Percentiles rank a stretch among this genome's conserved stretches.
Evolutionary conservation across 2,113 vertebrate species (phyloP).

Genomic region (Cebus imitator): DNA sequence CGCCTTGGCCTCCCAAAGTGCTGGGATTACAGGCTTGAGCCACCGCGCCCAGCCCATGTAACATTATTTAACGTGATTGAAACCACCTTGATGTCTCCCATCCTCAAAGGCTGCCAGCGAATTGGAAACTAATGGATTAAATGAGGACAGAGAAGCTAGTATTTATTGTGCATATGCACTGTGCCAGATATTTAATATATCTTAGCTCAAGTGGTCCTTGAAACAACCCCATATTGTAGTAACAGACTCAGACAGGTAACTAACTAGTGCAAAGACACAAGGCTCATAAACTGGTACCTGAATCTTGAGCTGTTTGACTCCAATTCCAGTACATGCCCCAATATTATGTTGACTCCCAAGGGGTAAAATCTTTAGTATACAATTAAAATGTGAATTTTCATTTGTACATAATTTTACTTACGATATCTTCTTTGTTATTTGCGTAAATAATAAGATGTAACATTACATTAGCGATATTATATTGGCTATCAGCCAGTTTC

Average conservation of each 20-base stretch:
- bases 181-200: background rate
- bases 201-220: background rate
- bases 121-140: background rate
- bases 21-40: too few species aligned
- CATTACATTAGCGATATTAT: background rate
- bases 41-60: background rate
- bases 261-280: background rate
- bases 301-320: background rate
- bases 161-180: background rate
- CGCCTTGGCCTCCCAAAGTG: too few species aligned
- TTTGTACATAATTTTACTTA: background rate
- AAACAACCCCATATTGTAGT: background rate
- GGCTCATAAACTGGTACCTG: background rate
- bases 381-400: background rate
- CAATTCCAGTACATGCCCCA: background rate
- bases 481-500: background rate
- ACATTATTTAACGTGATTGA: background rate
- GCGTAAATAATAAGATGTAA: background rate
- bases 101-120: background rate
- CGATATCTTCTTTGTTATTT: background rate
- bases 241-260: background rate
- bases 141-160: background rate
- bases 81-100: background rate
- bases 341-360: background rate
- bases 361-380: background rate